Conservation (phyloP, 2,888 invertebrate species). For the Macrosiphum euphorbiae region DNA sequence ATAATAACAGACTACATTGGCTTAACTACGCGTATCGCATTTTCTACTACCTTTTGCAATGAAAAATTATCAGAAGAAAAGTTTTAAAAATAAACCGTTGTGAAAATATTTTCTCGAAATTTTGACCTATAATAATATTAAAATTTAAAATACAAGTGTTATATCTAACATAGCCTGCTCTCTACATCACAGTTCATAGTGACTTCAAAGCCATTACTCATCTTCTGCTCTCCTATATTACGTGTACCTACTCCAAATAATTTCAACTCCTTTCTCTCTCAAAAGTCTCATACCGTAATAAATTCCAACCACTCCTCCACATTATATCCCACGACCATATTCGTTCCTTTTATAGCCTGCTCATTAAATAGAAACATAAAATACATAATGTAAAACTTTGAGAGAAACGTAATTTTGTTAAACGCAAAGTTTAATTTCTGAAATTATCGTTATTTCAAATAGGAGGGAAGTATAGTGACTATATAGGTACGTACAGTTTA, state of each 20-base stretch:
- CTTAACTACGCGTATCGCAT: not conserved
- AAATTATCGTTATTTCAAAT: not conserved
- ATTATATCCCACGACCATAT: constrained; percentile 1
- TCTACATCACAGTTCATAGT: not conserved
- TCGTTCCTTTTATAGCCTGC: not conserved
- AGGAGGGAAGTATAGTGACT: not conserved
- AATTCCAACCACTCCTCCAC: constrained; percentile 29
- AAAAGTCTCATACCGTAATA: constrained; percentile 41
- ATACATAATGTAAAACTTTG: constrained; percentile 32
- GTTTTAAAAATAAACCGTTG: not conserved
- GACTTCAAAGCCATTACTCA: constrained; percentile 41
- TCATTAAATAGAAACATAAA: constrained; percentile 36
- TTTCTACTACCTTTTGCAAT: not conserved
- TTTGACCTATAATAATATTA: not conserved
- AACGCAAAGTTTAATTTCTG: not conserved
- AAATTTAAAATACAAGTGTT: constrained; percentile 1
- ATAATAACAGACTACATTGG: not conserved
- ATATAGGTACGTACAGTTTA: not conserved
- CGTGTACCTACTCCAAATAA: constrained; percentile 21
- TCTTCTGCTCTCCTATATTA: not conserved
- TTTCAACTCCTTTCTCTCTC: constrained; percentile 37
- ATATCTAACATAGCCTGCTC: not conserved
- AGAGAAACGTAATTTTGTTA: constrained; percentile 21
- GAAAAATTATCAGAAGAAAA: not conserved
- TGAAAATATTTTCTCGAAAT: not conserved